Evolutionary conservation across 2,888 invertebrate genomes (phyloP).

Genomic region (Leptodirus hochenwartii): DNA sequence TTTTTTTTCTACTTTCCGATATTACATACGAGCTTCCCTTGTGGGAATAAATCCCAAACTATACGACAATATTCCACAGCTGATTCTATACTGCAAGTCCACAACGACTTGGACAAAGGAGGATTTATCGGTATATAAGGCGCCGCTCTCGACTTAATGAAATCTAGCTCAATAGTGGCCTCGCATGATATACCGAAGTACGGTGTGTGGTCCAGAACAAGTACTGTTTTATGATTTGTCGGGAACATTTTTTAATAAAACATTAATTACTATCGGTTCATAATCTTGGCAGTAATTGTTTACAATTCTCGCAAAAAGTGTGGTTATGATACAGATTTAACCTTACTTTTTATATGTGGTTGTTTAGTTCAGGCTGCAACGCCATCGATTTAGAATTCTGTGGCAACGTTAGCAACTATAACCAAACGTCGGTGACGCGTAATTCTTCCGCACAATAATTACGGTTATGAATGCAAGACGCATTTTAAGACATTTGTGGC

Average conservation of each 20-base stretch:
- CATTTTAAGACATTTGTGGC: too few relatives aligned
- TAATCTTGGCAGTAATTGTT: background rate
- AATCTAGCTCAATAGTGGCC: constrained; percentile 68
- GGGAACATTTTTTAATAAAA: constrained; percentile 37
- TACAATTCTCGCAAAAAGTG: background rate
- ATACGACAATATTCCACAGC: constrained; percentile 92
- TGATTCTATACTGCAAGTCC: constrained; percentile 93
- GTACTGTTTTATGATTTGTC: constrained; percentile 84
- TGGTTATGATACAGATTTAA: background rate
- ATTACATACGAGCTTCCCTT: constrained; percentile 58
- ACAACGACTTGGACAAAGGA: constrained; percentile 80
- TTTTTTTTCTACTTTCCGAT: constrained; percentile 2
- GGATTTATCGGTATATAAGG: constrained; percentile 62
- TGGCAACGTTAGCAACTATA: too few relatives aligned
- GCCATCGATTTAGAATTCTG: too few relatives aligned
- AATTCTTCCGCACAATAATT: too few relatives aligned
- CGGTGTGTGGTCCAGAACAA: constrained; percentile 87
- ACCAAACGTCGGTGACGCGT: too few relatives aligned
- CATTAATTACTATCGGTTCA: background rate
- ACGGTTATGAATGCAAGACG: too few relatives aligned
- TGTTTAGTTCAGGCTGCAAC: too few relatives aligned
- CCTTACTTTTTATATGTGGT: too few relatives aligned
- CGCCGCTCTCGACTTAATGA: constrained; percentile 46
- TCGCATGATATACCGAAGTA: constrained; percentile 77
- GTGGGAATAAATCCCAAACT: constrained; percentile 93